Evolutionary conservation across 2,888 invertebrate species (phyloP), one percentile per base, ranked within the genome.

Genomic region (Gisinianus flammeolus): DNA sequence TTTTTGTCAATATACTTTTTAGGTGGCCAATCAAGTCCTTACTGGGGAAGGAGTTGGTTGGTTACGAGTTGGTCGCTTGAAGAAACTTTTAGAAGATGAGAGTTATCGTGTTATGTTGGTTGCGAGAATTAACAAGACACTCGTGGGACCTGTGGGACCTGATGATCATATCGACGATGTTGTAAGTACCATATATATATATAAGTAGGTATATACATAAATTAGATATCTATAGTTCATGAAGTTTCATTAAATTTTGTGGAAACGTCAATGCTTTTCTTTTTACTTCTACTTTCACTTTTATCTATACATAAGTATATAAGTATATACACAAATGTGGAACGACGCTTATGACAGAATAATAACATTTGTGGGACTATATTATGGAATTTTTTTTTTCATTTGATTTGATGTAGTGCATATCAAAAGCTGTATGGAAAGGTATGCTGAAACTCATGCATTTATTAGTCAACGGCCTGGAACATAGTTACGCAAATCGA

Each of bases 11-110:
- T 35, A 16, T 33, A 35, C 24, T 26, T 26, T 33, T 16, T 62
- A 93, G 92, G 90, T 95, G 72, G 91, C 95, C 0, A 92, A 91
- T 86, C 93, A 92, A 87, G 95, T 96, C 1, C 87, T 96, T 76
- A 93, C 94, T 81, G 97, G 97, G 3, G 96, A 97, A 88, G 96
- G 97, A 0, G 94, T 99, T 0, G 97, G 98, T 24, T 98, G 98
- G 96, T 89, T 99, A 69, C 97, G 98, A 87, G 89, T 97, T 24
- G 96, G 94, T 86, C 91, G 97, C 30, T 89, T 98, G 71, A 95
- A 94, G 86, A 97, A 97, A 86, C 89, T 99, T 33, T 97, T 99
- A 96, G 98, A 99, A 87, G 98, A 99, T 87, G 99, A 99, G 88
- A 97, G 95, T 68, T 97, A 98, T 87, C 91, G 99, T 52, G 97